Base-by-base conservation (phyloP, 2,797 vertebrate genomes). In the Melanotaenia parkinsoni region DNA sequence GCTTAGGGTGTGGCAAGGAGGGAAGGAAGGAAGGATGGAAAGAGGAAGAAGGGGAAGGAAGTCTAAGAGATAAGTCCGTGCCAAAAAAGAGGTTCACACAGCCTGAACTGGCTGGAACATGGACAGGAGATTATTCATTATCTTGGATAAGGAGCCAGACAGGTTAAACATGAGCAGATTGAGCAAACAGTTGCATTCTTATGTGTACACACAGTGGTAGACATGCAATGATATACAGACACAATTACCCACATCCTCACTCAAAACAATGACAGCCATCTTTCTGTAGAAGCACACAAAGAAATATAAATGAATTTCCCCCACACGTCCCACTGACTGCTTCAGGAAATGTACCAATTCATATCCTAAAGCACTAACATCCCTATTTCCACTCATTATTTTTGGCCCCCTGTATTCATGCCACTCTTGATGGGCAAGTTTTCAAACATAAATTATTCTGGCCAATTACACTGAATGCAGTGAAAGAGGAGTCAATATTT, bases 1-100 rank as follows among this genome's bases (percentile, higher is more conserved):
- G 82, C 74, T 80, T 10, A 64, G 92, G 90, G 91, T 79, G 92
- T 91, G 93, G 92, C 83, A 77, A 59, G 63, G 74, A 82, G 90
- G 92, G 86, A 90, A 93, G 93, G 91, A 95, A 93, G 94, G 93
- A 95, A 94, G 93, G 92, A 93, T 90, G 91, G 87, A 94, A 92
- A 92, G 92, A 92, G 91, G 90, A 91, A 91, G 83, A 81, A 67
- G 70, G 74, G 91, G 91, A 93, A 94, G 93, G 92, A 93, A 94
- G 81, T 72, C 63, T 79, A 79, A 70, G 57, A 89, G 92, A 93
- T 94, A 92, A 88, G 85, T 88, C 66, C 3, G 60, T 86, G 93
- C 93, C 93, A 94, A 88, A 91, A 86, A 80, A 88, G 78, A 86
- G 82, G 77, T 90, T 93, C 93, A 93, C 91, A 94, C 88, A 93